Evolutionary conservation across 1,140 invertebrate genomes (phyloP).

Genomic region (Olivierus martensii): DNA sequence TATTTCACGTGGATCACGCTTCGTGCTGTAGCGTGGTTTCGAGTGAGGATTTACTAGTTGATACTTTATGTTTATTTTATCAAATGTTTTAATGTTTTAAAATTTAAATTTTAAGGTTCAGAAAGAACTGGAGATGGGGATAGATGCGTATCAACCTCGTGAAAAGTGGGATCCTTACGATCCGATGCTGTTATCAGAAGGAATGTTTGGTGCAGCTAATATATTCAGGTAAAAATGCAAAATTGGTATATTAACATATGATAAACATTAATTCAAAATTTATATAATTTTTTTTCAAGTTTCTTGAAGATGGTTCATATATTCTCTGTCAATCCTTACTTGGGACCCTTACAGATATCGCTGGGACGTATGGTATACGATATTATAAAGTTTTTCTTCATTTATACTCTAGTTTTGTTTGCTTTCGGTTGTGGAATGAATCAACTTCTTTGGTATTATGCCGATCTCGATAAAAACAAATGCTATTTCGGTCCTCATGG

Average conservation of each 20-base stretch:
- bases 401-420: slow-evolving; percentile 75
- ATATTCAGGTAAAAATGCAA: slow-evolving; percentile 62
- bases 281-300: slow-evolving; percentile 32
- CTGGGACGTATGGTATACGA: slow-evolving; percentile 83
- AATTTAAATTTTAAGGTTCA: slow-evolving; percentile 27
- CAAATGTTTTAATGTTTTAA: not conserved
- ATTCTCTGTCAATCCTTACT: slow-evolving; percentile 86
- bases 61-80: not conserved
- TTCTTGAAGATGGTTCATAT: slow-evolving; percentile 89
- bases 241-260: no score
- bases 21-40: slow-evolving; percentile 49
- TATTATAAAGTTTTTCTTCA: slow-evolving; percentile 87
- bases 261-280: no score
- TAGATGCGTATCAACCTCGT: slow-evolving; percentile 63
- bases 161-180: slow-evolving; percentile 86
- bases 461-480: slow-evolving; percentile 68
- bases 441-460: slow-evolving; percentile 89
- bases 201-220: slow-evolving; percentile 86
- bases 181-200: slow-evolving; percentile 84
- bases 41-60: slow-evolving; percentile 25
- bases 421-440: slow-evolving; percentile 84
- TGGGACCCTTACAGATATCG: slow-evolving; percentile 81
- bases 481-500: slow-evolving; percentile 59
- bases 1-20: slow-evolving; percentile 84
- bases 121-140: slow-evolving; percentile 52